Base-by-base conservation (phyloP, 92 coral and sea anemone species). In the Paragorgia papillata region DNA sequence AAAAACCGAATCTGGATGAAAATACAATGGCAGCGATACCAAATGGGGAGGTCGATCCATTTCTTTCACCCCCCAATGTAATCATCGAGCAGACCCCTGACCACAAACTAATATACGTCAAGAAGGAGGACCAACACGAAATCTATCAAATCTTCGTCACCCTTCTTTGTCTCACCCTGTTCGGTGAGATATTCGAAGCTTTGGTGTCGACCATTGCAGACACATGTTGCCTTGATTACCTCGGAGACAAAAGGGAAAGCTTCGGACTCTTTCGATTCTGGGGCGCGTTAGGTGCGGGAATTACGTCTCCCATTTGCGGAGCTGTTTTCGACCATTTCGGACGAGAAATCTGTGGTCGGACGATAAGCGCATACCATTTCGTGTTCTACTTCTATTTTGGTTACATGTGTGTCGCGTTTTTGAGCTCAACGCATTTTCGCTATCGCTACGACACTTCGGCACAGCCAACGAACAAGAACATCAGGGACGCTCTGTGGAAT, bases 171-270 rank as follows among this genome's bases (percentile, higher is more conserved):
- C 75, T 88, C 17, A 63, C 83, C 14, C 19, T 88, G 62, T 39
- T 88, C 28, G 88, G 89, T 14, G 92, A 88, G 64, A 69, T 88
- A 66, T 75, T 88, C 27, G 87, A 85, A 58, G 85, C 89, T 15
- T 79, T 88, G 15, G 86, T 82, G 41, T 88, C 84, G 37, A 79
- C 87, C 22, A 58, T 88, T n/a, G 86, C 89, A 7, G 89, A 88
- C 57, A 79, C 89, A 14, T 88, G 89, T 29, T 80, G 86, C 15
- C 76, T 88, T 20, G 85, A 86, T 37, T 80, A 88, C 30, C 82
- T 88, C 14, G 79, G 85, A 13, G 92, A 88, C 29, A 63, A 77
- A 14, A 81, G 81, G 13, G 55, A 74, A 19, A 62, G 82, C 22
- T 84, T 77, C 12, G 78, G 87, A 10, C 65, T 68, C 48, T 81